These are phyloP conservation scores for Castor canadensis DNA, from an alignment of 2,113 vertebrate genomes.

Conservation along the genomic window DNA sequence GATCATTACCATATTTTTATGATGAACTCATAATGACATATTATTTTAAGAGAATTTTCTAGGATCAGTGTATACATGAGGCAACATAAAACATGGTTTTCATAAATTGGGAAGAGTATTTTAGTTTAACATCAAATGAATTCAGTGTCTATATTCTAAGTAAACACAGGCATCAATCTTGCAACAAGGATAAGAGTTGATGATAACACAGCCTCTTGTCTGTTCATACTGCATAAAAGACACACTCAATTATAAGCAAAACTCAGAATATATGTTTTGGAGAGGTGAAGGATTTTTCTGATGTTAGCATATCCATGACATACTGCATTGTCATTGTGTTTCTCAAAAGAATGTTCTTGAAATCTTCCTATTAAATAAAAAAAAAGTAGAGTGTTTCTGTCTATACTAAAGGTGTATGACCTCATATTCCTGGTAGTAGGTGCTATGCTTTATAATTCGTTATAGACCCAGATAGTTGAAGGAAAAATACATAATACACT, in stretches of 20 bases:
- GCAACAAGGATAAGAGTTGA: neutral
- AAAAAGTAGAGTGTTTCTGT: neutral
- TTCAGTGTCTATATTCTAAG: neutral
- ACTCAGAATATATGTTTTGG: neutral
- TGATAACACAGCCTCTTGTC: neutral
- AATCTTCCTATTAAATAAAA: neutral
- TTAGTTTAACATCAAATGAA: neutral
- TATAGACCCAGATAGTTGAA: neutral
- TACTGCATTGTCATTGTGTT: neutral
- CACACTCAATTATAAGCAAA: neutral
- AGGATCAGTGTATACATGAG: neutral
- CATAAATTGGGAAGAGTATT: neutral
- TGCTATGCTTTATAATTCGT: neutral
- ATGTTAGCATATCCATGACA: neutral
- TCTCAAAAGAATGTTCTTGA: neutral
- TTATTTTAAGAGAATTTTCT: neutral
- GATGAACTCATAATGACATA: neutral
- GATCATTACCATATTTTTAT: neutral
- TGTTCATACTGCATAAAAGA: neutral
- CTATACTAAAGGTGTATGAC: neutral
- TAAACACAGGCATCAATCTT: neutral
- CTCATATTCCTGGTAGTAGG: neutral
- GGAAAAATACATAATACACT: neutral
- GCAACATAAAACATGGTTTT: neutral
- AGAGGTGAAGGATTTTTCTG: neutral